Evolutionary conservation across 2,113 vertebrate species (phyloP).

Genomic region (Bufo bufo): DNA sequence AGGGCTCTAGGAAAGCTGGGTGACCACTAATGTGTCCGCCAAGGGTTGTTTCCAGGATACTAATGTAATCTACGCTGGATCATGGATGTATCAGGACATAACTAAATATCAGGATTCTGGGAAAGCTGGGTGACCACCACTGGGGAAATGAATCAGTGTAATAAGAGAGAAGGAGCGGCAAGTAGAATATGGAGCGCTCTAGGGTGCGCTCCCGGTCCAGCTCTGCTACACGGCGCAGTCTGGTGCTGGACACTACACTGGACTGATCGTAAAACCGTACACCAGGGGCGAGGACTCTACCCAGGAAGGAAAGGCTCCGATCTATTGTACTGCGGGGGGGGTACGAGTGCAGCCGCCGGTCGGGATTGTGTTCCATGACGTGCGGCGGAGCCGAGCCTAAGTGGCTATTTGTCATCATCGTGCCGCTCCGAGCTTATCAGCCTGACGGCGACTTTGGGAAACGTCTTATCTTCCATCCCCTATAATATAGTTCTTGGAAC

Average conservation of each 20-base stretch:
- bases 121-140: background rate
- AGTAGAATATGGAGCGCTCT: background rate
- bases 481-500: constrained; percentile 17
- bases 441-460: background rate
- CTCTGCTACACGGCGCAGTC: background rate
- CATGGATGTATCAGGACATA: background rate
- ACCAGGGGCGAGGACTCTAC: background rate
- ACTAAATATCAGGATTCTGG: background rate
- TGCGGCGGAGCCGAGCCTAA: background rate
- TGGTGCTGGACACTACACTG: background rate
- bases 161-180: background rate
- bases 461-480: background rate
- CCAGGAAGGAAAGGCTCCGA: background rate
- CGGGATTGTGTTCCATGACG: constrained; percentile 30
- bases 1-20: background rate
- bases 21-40: background rate
- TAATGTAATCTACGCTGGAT: background rate
- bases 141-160: background rate
- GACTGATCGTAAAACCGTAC: too few relatives aligned
- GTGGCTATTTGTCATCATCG: constrained; percentile 36
- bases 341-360: background rate
- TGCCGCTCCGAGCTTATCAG: constrained; percentile 17
- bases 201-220: background rate
- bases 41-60: too few relatives aligned
- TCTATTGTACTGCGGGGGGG: background rate